Evolutionary conservation across 2,888 invertebrate species (phyloP).

Genomic region (Pristionchus mayeri): DNA sequence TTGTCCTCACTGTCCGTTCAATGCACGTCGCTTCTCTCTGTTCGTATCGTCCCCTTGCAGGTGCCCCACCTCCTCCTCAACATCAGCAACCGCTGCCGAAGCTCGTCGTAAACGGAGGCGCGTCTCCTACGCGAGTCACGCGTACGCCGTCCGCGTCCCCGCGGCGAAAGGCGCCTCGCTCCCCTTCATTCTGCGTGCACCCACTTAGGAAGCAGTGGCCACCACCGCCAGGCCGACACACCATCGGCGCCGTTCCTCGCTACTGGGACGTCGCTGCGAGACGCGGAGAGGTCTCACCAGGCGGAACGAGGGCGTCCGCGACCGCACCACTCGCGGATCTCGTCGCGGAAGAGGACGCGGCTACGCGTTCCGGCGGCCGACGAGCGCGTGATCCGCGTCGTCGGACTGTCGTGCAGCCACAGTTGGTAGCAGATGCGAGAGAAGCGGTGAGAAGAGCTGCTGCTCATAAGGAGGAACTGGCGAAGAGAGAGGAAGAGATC

Average conservation of each 20-base stretch:
- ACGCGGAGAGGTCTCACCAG: background rate
- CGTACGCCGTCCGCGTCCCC: slow-evolving; percentile 18
- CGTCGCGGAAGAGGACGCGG: slow-evolving; percentile 20
- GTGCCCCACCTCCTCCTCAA: background rate
- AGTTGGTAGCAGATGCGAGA: slow-evolving; percentile 26
- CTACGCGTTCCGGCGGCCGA: background rate
- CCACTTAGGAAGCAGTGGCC: slow-evolving; percentile 43
- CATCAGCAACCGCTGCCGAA: background rate
- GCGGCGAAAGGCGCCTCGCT: background rate
- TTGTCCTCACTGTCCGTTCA: background rate
- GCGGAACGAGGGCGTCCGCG: background rate
- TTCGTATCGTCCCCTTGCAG: slow-evolving; percentile 45
- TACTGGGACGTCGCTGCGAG: slow-evolving; percentile 36
- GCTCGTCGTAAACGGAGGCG: background rate
- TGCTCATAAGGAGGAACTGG: slow-evolving; percentile 37
- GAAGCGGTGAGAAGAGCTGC: slow-evolving; percentile 31
- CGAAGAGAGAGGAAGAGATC: background rate
- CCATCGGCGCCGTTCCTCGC: slow-evolving; percentile 28
- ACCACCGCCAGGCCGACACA: background rate
- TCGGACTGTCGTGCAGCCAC: slow-evolving; percentile 17
- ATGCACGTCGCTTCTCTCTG: background rate
- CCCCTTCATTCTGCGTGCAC: slow-evolving; percentile 32
- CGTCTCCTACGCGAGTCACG: background rate
- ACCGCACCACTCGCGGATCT: background rate
- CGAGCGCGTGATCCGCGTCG: slow-evolving; percentile 15